Conservation (phyloP, 2,888 invertebrate genomes). For the Mesoligia furuncula region DNA sequence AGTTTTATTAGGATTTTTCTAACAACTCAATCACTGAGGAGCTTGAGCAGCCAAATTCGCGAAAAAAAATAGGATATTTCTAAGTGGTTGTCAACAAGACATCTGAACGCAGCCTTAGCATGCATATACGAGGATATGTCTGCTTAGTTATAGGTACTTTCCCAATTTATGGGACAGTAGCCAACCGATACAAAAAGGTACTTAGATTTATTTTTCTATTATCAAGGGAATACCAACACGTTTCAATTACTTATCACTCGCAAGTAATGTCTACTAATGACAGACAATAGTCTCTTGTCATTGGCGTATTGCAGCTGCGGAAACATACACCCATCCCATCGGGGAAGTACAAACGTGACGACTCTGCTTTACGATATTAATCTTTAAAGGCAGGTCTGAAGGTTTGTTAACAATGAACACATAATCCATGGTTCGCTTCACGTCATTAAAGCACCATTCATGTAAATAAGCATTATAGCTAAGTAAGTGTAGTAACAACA, state of each 20-base stretch:
- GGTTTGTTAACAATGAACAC: constrained; percentile 23
- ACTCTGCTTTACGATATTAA: background rate
- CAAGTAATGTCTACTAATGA: background rate
- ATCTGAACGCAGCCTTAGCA: background rate
- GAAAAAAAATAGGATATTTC: background rate
- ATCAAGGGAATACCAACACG: constrained; percentile 18
- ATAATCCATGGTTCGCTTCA: constrained; percentile 26
- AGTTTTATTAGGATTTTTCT: background rate
- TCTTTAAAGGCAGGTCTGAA: background rate
- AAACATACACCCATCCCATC: background rate
- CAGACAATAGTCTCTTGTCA: background rate
- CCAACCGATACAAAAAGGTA: background rate
- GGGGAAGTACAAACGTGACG: background rate
- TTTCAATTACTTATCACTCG: constrained; percentile 1
- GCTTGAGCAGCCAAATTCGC: background rate
- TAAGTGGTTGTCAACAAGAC: background rate
- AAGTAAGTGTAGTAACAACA: constrained; percentile 42
- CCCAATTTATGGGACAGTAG: background rate
- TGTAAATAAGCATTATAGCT: constrained; percentile 32
- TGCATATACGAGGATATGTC: background rate
- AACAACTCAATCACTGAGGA: background rate
- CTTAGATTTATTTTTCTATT: background rate
- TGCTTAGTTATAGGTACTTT: background rate
- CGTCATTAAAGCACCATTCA: constrained; percentile 38
- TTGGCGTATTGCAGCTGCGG: background rate